Base-by-base conservation (phyloP, 92 coral and sea anemone species). In the Bergia puertoricense region DNA sequence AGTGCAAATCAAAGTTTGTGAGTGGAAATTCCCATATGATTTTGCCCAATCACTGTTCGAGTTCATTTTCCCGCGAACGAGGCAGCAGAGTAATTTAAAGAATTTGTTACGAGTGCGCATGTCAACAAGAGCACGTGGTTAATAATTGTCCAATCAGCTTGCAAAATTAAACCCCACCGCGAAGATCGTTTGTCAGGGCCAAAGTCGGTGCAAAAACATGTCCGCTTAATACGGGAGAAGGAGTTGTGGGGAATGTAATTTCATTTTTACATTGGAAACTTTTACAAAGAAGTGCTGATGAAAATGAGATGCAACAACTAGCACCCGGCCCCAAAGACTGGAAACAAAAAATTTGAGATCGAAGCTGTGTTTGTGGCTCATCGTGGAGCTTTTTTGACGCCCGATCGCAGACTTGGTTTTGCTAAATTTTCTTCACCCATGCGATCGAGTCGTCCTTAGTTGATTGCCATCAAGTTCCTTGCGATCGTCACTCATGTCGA, bases 171-270 rank as follows among this genome's bases (percentile, higher is more conserved):
- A 95, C 98, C 99, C 99, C 99, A 97, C 99, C 99, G 99, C 99
- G 99, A 97, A 97, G 99, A 94, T 97, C 99, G 97, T 96, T 97
- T 97, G 99, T 94, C 99, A 94, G 98, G 98, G 98, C 95, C 78
- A 85, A 95, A 85, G 92, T 93, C 92, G 94, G 93, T 95, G 98
- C 96, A 95, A 95, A 95, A 95, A 95, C 96, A 95, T 95, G 98
- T 93, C 98, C 96, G 96, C 98, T 93, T 92, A 81, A 89, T 83
- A 90, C 93, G 87, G 88, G 92, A 92, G 75, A 51, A 81, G 76
- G 85, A 88, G 87, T 88, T 44, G 86, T 42, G 51, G 88, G 85
- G 77, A 78, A 71, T 37, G 86, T 51, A 89, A 86, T 51, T 89
- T 40, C 76, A 39, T 75, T 79, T 89, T 86, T 15, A 18, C 8